phyloP scores from a whole-genome alignment of 1,140 invertebrate species.

The Argopecten irradians region DNA sequence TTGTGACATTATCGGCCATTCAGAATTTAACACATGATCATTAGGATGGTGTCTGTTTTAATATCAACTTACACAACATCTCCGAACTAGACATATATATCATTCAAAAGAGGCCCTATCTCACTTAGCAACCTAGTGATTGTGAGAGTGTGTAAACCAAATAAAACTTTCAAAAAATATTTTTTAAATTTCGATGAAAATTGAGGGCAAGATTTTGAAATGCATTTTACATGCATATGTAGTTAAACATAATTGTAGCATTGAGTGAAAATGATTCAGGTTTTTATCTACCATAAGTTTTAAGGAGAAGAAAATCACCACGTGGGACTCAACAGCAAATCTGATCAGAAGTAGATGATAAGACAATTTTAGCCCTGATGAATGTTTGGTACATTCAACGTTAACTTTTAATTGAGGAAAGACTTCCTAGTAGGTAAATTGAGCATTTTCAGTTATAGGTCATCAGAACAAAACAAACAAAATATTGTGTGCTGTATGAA shows the following conservation, averaged over 20 bases:
- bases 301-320: neutral
- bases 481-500: too few species aligned
- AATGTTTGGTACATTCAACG: neutral
- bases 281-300: too few species aligned
- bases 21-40: too few species aligned
- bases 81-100: too few species aligned
- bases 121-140: too few species aligned
- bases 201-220: neutral
- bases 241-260: neutral
- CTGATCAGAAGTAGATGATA: neutral
- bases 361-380: neutral
- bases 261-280: too few species aligned
- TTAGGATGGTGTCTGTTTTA: too few species aligned
- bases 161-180: too few species aligned
- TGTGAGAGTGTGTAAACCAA: too few species aligned
- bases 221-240: neutral
- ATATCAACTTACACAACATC: too few species aligned
- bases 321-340: neutral
- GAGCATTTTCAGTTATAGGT: conserved; percentile 1
- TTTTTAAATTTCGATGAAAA: neutral
- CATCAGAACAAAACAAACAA: neutral
- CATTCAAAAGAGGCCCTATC: too few species aligned
- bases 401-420: neutral
- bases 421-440: neutral
- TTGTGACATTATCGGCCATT: too few species aligned